Base-by-base conservation (phyloP, 1,140 invertebrate genomes). In the Copidosoma floridanum region DNA sequence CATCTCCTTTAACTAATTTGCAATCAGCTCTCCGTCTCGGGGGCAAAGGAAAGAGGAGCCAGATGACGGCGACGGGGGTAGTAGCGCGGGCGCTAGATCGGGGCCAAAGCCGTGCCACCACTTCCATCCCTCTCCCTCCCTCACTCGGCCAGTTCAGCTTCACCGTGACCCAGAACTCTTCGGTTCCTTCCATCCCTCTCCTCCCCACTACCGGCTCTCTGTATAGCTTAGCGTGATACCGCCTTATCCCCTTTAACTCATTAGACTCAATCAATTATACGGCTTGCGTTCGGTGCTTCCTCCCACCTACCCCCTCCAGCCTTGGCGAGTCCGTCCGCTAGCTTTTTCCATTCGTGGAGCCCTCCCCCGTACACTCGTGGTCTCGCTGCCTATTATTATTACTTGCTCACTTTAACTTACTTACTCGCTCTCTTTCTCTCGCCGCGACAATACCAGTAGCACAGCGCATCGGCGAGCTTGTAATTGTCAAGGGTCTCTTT, bases 1-100 rank as follows among this genome's bases (percentile, higher is more conserved):
- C 71, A 78, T 78, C 75, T 74, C 74, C 76, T 78, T 78, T 78
- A 78, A 78, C 74, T 77, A 78, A 78, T 77, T 77, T 76, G 70
- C 74, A 78, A 78, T 78, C 76, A 77, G 71, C 74, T 70, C 65
- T 69, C 66, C 59, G 68, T 65, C 64, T 69, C 68, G 65, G 61
- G 63, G 65, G 65, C 64, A 48, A 65, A 63, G 62, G 67, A 65
- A 63, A n/a, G n/a, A 65, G 68, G 65, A 65, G 62, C 68, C 56
- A 65, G 66, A 66, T 61, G 38, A 32, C 27, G 27, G 14, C 27
- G 29, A 51, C 21, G 27, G 41, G 38, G 24, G 41, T 21, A 41
- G 44, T 18, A 12, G 24, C 14, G 26, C 40, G 10, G 5, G n/a
- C 35, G 26, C 57, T 40, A 16, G 38, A 29, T 29, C 12, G 27